Conservation (phyloP, 2,888 invertebrate genomes). For the Punctoribates punctum region DNA sequence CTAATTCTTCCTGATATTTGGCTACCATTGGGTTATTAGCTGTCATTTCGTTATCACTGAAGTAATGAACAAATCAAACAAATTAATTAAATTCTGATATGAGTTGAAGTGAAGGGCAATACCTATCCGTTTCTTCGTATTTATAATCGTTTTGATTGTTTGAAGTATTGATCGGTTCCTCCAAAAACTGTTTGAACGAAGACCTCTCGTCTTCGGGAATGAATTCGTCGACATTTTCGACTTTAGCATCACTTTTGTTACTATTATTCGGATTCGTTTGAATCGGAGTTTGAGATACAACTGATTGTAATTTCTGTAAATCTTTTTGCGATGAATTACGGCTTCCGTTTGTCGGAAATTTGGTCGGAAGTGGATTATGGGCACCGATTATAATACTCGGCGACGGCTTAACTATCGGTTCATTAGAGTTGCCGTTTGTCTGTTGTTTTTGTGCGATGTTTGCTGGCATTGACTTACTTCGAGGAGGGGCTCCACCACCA, state of each 20-base stretch:
- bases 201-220: conserved; percentile 67
- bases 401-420: conserved; percentile 35
- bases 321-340: conserved; percentile 20
- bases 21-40: conserved; percentile 72
- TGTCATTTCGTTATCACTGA: conserved; percentile 56
- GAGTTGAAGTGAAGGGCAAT: not conserved
- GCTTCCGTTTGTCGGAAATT: conserved; percentile 21
- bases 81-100: not conserved
- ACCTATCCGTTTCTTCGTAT: conserved; percentile 24
- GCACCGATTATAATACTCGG: conserved; percentile 45
- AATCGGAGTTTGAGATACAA: not conserved
- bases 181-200: conserved; percentile 70
- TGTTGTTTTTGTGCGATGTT: conserved; percentile 17
- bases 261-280: not conserved
- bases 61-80: too few relatives aligned
- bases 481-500: not conserved
- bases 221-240: conserved; percentile 67
- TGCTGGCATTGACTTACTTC: conserved; percentile 39
- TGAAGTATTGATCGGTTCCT: conserved; percentile 59
- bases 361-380: conserved; percentile 41
- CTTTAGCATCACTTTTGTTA: conserved; percentile 39
- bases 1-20: conserved; percentile 77
- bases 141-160: conserved; percentile 2
- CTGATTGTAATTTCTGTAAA: conserved; percentile 8
- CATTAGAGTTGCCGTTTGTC: not conserved